phyloP scores from a whole-genome alignment of 1,140 invertebrate genomes.

The Leptinotarsa defecta region DNA sequence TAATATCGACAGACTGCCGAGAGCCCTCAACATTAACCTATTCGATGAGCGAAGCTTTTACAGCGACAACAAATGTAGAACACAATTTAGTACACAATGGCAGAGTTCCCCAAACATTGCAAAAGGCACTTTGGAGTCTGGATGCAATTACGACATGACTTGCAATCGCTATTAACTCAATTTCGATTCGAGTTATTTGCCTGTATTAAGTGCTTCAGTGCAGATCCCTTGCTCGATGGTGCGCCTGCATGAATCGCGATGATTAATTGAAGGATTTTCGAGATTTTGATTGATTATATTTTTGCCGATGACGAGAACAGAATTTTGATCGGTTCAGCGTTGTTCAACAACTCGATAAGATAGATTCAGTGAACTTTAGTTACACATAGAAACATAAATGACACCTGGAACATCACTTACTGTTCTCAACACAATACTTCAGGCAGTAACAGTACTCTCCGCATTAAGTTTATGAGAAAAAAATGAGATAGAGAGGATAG shows the following conservation, averaged over 20 bases:
- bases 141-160: constrained; percentile 44
- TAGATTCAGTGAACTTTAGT: background rate
- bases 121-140: constrained; percentile 31
- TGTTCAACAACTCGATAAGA: background rate
- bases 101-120: constrained; percentile 17
- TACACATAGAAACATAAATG: background rate
- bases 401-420: too few relatives aligned
- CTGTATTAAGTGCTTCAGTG: constrained; percentile 44
- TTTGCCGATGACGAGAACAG: background rate
- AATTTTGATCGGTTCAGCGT: background rate
- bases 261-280: background rate
- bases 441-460: too few relatives aligned
- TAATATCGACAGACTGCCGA: constrained; percentile 26
- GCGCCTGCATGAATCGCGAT: background rate
- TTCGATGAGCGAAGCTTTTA: constrained; percentile 24
- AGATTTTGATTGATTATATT: background rate
- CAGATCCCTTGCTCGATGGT: constrained; percentile 32
- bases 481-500: too few relatives aligned
- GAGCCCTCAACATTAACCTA: constrained; percentile 26
- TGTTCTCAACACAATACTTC: too few relatives aligned
- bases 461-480: too few relatives aligned
- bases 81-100: constrained; percentile 28
- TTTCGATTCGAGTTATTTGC: constrained; percentile 45
- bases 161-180: constrained; percentile 44
- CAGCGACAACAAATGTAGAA: constrained; percentile 28